Base-by-base conservation (phyloP, 2,113 vertebrate species). In the Tupaia chinensis region DNA sequence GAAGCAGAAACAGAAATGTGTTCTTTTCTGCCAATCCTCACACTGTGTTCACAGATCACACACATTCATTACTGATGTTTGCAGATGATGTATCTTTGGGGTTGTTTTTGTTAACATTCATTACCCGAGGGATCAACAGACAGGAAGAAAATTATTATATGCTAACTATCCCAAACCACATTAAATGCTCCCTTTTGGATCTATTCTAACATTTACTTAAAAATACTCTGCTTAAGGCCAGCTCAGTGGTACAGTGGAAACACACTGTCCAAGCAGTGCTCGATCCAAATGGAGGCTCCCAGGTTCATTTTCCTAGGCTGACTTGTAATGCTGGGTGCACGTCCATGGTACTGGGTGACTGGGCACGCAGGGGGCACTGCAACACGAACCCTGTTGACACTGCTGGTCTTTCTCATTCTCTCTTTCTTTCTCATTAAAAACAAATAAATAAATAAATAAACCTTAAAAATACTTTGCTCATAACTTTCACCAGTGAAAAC, bases 41-140 rank as follows among this genome's bases (percentile, higher is more conserved):
- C 87, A 82, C 88, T 79, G 65, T 76, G 66, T 88, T 94, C 93
- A 92, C 80, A 95, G 89, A 97, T 93, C 81, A 80, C 84, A 83
- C 88, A 94, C 87, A 79, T 91, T 96, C 93, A 81, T 96, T 95
- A 97, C 95, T 88, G 70, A 97, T 92, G 89, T 96, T 96, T 93
- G 89, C 94, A 97, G 94, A 96, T 93, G 81, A 76, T 94, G 22
- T 87, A 79, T 94, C 92, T 95, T 97, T 87, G 27, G 83, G 65
- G 83, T 95, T 96, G 93, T 95, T 97, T 96, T 95, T 69, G 91
- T 95, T 93, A 95, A 94, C 78, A 97, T 96, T 44, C 73, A 22
- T 68, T 87, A 96, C 93, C 70, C 96, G 61, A 96, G 89, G 63
- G 96, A 96, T 91, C 95, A 95, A 93, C 86, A 91, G 77, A 95